These are phyloP conservation scores for Ephialtes manifestator DNA, from an alignment of 2,888 invertebrate genomes.

Conservation along the genomic window DNA sequence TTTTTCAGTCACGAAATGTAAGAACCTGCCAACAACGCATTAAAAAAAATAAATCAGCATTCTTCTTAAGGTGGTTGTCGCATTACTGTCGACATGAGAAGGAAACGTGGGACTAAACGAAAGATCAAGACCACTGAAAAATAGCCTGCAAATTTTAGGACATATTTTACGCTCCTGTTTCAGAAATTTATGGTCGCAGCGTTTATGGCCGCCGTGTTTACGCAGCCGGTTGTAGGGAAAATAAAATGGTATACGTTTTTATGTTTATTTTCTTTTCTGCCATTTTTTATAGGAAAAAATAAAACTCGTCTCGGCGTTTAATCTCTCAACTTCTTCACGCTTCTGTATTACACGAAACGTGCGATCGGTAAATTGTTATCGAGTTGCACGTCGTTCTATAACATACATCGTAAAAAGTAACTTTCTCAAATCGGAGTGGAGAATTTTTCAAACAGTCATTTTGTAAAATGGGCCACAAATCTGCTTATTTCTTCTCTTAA, in stretches of 20 bases:
- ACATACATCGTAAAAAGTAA: background rate
- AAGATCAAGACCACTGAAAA: background rate
- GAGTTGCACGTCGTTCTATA: background rate
- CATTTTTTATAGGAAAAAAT: conserved; percentile 8
- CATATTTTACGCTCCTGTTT: background rate
- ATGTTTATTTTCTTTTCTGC: background rate
- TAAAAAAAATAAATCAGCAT: conserved; percentile 1
- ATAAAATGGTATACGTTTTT: conserved; percentile 1
- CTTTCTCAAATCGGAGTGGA: background rate
- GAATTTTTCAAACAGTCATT: too few species aligned
- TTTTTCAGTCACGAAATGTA: background rate
- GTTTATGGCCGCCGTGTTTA: conserved; percentile 4
- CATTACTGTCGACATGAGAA: conserved; percentile 11
- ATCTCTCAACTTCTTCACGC: conserved; percentile 7
- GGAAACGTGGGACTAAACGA: background rate
- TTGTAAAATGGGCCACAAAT: too few species aligned
- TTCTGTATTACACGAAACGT: background rate
- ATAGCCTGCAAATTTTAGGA: background rate
- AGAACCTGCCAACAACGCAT: background rate
- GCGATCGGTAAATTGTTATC: background rate
- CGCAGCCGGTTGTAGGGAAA: background rate
- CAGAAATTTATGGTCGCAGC: background rate
- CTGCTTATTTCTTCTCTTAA: too few species aligned
- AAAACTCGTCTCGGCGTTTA: background rate
- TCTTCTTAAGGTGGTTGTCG: conserved; percentile 33